Base-by-base conservation (phyloP, 2,888 invertebrate species). In the Pachliopta kotzebuea region DNA sequence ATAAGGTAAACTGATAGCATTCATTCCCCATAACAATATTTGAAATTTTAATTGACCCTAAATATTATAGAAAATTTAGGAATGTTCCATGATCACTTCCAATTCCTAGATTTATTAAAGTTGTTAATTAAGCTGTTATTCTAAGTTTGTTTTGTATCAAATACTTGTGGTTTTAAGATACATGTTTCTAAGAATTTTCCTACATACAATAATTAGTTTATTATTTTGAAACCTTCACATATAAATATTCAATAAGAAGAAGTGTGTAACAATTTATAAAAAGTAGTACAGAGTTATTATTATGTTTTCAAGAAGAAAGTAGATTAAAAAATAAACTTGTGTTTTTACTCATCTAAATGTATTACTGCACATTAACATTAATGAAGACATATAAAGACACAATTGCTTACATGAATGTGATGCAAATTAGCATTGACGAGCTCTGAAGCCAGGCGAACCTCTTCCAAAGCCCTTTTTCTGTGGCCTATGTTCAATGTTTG, bases 401-500 rank as follows among this genome's bases (percentile, higher is more conserved):
- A 9, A 29, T 56, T 53, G 82, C 84, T 83, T 86, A 97, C 97
- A 93, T 96, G 96, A 72, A 98, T 95, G 76, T 96, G 96, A 83
- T 96, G 95, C 71, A 96, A 92, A 86, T 95, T 96, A 2, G 96
- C 97, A 80, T 96, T 96, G 17, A 96, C 94, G 70, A 95, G 89
- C 67, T 93, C 92, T 70, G 97, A 96, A 23, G 97, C 96, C 81
- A 95, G 93, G 74, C 95, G 94, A 23, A 98, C 94, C 92, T 98
- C 98, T 73, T 98, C 97, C 67, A 96, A 90, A 18, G 97, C 97
- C 81, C 94, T 94, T 85, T 95, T 95, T 61, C 98, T 93, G 72
- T 97, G 96, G 60, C 92, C 87, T 71, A 96, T 84, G 84, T 96
- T 94, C 72, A 95, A 94, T 24, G 94, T 92, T 80, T 96, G 95